These are phyloP conservation scores for Drosophila paranaensis DNA, from an alignment of 2,888 invertebrate genomes.

Conservation along the genomic window DNA sequence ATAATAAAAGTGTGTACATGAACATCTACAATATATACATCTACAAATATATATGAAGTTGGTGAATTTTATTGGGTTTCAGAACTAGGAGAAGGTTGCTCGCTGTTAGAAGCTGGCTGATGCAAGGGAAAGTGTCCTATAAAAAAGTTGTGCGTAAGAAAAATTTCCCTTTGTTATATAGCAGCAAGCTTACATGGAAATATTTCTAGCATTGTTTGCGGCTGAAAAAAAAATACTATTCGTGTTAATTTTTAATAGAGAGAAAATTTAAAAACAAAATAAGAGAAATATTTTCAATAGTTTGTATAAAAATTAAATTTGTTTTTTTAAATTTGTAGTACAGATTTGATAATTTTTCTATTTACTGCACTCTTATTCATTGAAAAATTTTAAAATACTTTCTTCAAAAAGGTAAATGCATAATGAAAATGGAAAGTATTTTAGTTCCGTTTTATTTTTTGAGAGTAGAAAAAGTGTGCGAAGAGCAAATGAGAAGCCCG, in stretches of 20 bases:
- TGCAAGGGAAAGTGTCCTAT: conserved; percentile 8
- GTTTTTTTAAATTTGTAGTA: too few species aligned
- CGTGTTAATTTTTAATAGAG: not conserved
- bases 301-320: too few species aligned
- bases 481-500: conserved; percentile 40
- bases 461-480: conserved; percentile 35
- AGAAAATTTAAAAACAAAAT: not conserved
- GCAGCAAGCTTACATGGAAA: conserved; percentile 8
- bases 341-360: not conserved
- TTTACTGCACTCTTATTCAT: not conserved
- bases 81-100: conserved; percentile 13
- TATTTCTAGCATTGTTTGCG: conserved; percentile 26
- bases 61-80: not conserved
- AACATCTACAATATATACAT: too few species aligned
- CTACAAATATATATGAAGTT: not conserved
- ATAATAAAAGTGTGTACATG: too few species aligned
- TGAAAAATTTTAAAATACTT: not conserved
- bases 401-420: conserved; percentile 14
- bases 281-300: not conserved
- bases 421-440: conserved; percentile 43
- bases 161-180: not conserved
- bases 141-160: conserved; percentile 8
- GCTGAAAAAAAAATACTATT: not conserved
- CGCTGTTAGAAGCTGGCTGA: conserved; percentile 18
- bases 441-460: conserved; percentile 15